A percentile compares a stretch with the other conserved stretches of the same genome.
phyloP scores from a whole-genome alignment of 2,888 invertebrate species.

The Cosmia trapezina region DNA sequence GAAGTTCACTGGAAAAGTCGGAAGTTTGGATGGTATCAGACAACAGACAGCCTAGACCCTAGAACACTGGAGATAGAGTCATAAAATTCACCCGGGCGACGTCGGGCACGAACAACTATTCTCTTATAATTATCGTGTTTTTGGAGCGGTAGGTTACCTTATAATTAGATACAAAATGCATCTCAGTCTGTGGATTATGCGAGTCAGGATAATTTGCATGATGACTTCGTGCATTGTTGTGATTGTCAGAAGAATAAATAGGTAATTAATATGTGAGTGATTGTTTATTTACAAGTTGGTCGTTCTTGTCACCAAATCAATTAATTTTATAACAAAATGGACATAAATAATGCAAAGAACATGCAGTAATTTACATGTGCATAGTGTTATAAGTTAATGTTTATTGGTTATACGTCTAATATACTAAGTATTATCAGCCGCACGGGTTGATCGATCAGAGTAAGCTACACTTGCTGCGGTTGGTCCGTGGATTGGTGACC shows the following conservation, averaged over 20 bases:
- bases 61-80: no score
- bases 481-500: no score
- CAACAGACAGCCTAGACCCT: no score
- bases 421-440: no score
- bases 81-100: no score
- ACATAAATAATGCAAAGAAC: not conserved
- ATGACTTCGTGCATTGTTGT: not conserved
- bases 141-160: not conserved
- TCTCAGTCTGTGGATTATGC: not conserved
- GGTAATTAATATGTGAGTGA: not conserved
- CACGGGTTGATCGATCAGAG: no score
- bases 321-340: not conserved
- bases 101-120: no score
- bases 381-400: no score
- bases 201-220: slow-evolving; percentile 1
- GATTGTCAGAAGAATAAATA: not conserved
- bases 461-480: no score
- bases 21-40: no score
- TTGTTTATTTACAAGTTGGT: not conserved
- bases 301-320: not conserved
- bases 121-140: not conserved
- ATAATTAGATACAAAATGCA: not conserved
- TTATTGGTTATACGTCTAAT: no score
- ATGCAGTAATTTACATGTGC: not conserved
- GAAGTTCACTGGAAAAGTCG: no score